Percentiles rank a stretch among this genome's conserved stretches.
Conservation (phyloP, 2,113 vertebrate species). For the Psephotus haematonotus region DNA sequence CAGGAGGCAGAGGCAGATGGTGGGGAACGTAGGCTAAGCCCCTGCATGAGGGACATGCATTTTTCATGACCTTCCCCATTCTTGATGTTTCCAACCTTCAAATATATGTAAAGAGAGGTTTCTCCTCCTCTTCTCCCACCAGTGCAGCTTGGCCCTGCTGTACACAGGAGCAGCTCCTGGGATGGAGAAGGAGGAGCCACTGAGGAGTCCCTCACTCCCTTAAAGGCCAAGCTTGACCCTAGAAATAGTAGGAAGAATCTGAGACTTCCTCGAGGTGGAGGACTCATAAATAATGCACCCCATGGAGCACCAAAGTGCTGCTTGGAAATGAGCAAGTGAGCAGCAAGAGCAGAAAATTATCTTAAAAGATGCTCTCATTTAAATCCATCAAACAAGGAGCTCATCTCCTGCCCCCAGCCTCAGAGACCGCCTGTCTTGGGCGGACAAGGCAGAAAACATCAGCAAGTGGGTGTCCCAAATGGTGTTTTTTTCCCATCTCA, state of each 20-base stretch:
- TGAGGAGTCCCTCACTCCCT: neutral
- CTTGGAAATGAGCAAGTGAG: neutral
- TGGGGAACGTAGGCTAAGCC: neutral
- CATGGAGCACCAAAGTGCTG: neutral
- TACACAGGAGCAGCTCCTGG: neutral
- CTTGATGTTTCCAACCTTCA: neutral
- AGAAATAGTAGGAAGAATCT: neutral
- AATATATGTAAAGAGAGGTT: neutral
- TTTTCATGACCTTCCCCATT: neutral
- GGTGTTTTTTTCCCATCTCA: neutral
- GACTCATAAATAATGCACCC: neutral
- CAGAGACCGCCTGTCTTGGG: rapidly evolving
- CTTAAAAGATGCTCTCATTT: neutral
- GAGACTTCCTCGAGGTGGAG: neutral
- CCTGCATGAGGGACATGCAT: neutral
- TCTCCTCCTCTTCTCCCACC: neutral
- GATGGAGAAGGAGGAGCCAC: neutral
- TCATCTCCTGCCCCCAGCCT: neutral
- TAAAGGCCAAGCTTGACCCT: neutral
- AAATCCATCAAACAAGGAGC: neutral
- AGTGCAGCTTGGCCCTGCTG: neutral
- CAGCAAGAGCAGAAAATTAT: neutral
- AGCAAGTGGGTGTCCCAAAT: neutral
- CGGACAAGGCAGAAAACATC: neutral
- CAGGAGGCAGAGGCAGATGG: neutral